phyloP scores from a whole-genome alignment of 2,888 invertebrate genomes.

The Plemyria rubiginata region DNA sequence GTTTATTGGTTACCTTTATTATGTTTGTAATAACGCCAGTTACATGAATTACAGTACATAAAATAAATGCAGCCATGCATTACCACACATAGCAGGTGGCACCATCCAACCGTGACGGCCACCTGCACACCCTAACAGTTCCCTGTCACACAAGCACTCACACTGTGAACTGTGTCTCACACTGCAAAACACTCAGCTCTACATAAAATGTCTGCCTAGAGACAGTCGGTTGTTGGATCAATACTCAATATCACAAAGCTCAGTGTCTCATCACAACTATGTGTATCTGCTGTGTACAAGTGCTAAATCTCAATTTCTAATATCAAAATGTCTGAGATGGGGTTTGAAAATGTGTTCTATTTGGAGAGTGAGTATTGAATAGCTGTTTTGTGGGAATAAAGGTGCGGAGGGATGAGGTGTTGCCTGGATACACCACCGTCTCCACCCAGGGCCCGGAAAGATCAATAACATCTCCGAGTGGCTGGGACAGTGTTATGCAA shows the following conservation, averaged over 20 bases:
- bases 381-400: constrained; percentile 58
- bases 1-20: neutral
- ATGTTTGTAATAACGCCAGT: constrained; percentile 3
- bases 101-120: constrained; percentile 66
- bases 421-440: constrained; percentile 77
- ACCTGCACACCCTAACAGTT: constrained; percentile 74
- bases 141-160: constrained; percentile 57
- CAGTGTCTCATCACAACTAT: constrained; percentile 65
- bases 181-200: constrained; percentile 53
- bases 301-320: constrained; percentile 48
- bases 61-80: constrained; percentile 62
- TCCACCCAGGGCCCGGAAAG: constrained; percentile 65
- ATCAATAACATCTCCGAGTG: constrained; percentile 80
- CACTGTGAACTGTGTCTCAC: constrained; percentile 49
- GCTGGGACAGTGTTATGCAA: constrained; percentile 78
- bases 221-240: constrained; percentile 75
- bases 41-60: constrained; percentile 15
- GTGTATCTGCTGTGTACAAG: constrained; percentile 58
- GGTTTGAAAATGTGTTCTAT: constrained; percentile 82
- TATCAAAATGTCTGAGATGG: constrained; percentile 79
- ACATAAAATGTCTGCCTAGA: constrained; percentile 64
- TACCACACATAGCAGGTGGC: constrained; percentile 74
- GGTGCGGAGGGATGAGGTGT: constrained; percentile 77
- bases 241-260: constrained; percentile 65
- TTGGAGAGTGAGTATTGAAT: constrained; percentile 80